Percentiles rank a stretch among this genome's conserved stretches.
Conservation (phyloP, 2,797 vertebrate genomes). For the Onychomys arenicola region DNA sequence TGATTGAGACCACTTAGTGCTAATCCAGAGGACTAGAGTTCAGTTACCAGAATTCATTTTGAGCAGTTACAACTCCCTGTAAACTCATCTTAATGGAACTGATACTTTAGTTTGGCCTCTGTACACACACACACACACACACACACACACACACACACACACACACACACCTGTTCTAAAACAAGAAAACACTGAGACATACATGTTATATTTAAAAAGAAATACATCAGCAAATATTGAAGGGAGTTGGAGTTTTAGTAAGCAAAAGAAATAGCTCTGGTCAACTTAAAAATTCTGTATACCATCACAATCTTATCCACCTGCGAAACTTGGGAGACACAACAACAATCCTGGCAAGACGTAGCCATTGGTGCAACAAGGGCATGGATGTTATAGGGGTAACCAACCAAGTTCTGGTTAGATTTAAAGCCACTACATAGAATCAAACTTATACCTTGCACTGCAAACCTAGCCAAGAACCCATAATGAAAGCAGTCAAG, state of each 20-base stretch:
- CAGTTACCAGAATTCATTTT: not conserved
- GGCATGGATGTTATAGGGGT: too few species aligned
- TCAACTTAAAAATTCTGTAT: not conserved
- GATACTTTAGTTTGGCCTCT: not conserved
- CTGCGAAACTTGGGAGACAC: not conserved
- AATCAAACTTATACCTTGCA: not conserved
- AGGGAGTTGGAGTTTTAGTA: not conserved
- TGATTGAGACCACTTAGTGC: not conserved
- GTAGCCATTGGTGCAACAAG: not conserved
- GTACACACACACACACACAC: not conserved
- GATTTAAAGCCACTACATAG: not conserved
- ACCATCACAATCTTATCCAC: not conserved
- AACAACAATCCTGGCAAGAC: not conserved
- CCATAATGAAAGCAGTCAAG: fast-evolving
- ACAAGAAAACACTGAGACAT: not conserved
- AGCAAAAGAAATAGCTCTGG: not conserved
- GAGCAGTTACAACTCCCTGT: not conserved
- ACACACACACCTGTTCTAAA: not conserved
- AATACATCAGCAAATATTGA: not conserved
- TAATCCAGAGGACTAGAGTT: not conserved
- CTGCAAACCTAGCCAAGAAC: not conserved
- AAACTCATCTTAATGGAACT: not conserved
- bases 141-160: not conserved
- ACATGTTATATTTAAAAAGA: not conserved
- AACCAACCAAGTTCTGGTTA: not conserved